Conservation (phyloP, 2,797 vertebrate species). For the Characodon lateralis region DNA sequence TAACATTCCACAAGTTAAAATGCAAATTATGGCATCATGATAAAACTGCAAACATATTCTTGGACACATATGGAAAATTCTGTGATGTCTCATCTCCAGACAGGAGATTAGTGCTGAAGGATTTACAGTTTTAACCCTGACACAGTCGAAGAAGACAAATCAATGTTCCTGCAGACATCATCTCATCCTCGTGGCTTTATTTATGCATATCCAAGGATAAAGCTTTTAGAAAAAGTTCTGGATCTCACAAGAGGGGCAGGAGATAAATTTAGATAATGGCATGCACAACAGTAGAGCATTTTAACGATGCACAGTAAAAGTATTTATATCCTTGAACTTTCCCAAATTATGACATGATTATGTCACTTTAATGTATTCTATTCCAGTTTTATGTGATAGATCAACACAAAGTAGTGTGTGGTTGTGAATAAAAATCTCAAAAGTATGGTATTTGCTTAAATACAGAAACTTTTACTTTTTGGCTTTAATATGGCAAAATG, state of each 20-base stretch:
- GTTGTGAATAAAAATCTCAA: not conserved
- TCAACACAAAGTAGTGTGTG: not conserved
- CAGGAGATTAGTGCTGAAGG: slow-evolving; percentile 73
- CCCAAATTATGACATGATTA: not conserved
- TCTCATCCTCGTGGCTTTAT: slow-evolving; percentile 65
- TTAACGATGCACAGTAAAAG: slow-evolving; percentile 3
- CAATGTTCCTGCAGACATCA: slow-evolving; percentile 70
- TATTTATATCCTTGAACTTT: not conserved
- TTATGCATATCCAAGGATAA: slow-evolving; percentile 74
- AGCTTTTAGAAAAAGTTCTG: slow-evolving; percentile 37
- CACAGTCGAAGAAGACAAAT: slow-evolving; percentile 71
- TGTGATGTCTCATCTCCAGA: slow-evolving; percentile 66
- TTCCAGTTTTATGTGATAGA: not conserved
- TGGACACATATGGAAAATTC: slow-evolving; percentile 33
- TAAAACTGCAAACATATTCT: slow-evolving; percentile 40
- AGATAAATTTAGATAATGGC: slow-evolving; percentile 39
- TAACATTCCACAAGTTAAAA: slow-evolving; percentile 17
- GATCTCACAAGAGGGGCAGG: slow-evolving; percentile 39
- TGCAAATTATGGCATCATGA: slow-evolving; percentile 6
- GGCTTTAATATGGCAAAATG: not conserved
- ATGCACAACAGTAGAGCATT: slow-evolving; percentile 17
- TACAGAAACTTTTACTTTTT: not conserved
- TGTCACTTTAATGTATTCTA: not conserved
- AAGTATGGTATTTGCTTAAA: not conserved
- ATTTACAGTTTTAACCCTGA: slow-evolving; percentile 78